Conservation (phyloP, 2,797 vertebrate genomes). For the Darevskia mixta region DNA sequence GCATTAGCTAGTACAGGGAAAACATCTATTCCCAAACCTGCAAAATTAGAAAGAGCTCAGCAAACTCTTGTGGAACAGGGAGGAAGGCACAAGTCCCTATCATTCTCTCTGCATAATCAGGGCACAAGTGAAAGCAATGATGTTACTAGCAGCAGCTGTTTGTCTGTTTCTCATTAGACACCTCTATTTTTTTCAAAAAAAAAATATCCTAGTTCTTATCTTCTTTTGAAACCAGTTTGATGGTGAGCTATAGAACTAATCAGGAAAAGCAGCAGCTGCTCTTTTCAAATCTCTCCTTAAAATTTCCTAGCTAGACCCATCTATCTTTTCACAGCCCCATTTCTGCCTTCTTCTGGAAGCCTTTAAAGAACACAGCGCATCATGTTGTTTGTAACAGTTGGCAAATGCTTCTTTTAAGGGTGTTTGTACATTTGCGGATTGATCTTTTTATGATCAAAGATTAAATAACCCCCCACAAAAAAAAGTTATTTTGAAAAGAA, state of each 20-base stretch:
- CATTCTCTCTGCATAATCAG: constrained; percentile 50
- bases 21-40: constrained; percentile 48
- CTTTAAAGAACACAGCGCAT: constrained; percentile 55
- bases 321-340: constrained; percentile 36
- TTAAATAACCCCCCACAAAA: constrained; percentile 58
- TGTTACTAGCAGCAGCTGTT: constrained; percentile 27
- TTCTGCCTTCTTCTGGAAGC: constrained; percentile 46
- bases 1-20: constrained; percentile 46
- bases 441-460: constrained; percentile 69
- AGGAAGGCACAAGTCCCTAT: constrained; percentile 28
- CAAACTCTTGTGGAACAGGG: constrained; percentile 48
- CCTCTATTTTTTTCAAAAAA: constrained; percentile 2
- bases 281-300: constrained; percentile 56
- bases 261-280: constrained; percentile 62
- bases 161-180: constrained; percentile 46
- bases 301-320: constrained; percentile 32
- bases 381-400: constrained; percentile 57
- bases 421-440: constrained; percentile 60
- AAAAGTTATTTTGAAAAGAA: constrained; percentile 50
- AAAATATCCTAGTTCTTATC: constrained; percentile 31
- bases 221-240: constrained; percentile 57
- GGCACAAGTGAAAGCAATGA: constrained; percentile 19
- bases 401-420: constrained; percentile 64
- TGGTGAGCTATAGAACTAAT: constrained; percentile 48
- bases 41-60: constrained; percentile 42